Evolutionary conservation across 2,797 vertebrate species (phyloP).

Genomic region (Hyperoplus lanceolatus): DNA sequence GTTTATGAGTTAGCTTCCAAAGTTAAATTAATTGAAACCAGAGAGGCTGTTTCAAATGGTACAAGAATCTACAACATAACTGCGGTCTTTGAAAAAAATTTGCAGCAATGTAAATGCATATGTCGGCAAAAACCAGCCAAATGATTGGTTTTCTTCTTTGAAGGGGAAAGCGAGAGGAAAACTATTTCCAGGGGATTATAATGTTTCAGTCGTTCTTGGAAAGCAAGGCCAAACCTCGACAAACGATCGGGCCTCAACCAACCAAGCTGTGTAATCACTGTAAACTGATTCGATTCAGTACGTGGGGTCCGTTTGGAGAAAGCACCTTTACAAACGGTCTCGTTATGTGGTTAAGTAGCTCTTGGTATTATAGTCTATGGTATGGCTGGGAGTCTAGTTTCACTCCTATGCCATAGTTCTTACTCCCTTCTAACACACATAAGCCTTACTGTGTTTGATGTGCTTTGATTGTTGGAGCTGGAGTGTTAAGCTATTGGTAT

Average conservation of each 20-base stretch:
- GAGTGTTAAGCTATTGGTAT: background rate
- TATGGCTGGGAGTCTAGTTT: constrained; percentile 24
- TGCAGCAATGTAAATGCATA: background rate
- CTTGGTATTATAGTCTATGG: constrained; percentile 4
- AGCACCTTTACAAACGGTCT: background rate
- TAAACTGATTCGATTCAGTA: background rate
- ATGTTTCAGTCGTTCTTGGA: constrained; percentile 2
- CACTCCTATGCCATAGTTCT: background rate
- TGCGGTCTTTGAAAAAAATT: constrained; percentile 1
- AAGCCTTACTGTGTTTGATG: background rate
- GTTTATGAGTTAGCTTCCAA: background rate
- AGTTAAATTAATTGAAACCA: background rate
- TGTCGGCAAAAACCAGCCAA: background rate
- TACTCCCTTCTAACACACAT: background rate
- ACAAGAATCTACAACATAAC: background rate
- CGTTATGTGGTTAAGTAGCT: constrained; percentile 2
- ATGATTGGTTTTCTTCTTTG: constrained; percentile 6
- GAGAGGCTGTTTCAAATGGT: background rate
- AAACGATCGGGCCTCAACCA: background rate
- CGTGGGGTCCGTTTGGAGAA: background rate
- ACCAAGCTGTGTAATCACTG: constrained; percentile 2
- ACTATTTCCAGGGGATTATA: background rate
- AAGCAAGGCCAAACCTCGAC: background rate
- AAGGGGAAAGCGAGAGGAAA: background rate
- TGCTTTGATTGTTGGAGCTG: background rate